Conservation (phyloP, 2,797 vertebrate species). For the Synanceia verrucosa region DNA sequence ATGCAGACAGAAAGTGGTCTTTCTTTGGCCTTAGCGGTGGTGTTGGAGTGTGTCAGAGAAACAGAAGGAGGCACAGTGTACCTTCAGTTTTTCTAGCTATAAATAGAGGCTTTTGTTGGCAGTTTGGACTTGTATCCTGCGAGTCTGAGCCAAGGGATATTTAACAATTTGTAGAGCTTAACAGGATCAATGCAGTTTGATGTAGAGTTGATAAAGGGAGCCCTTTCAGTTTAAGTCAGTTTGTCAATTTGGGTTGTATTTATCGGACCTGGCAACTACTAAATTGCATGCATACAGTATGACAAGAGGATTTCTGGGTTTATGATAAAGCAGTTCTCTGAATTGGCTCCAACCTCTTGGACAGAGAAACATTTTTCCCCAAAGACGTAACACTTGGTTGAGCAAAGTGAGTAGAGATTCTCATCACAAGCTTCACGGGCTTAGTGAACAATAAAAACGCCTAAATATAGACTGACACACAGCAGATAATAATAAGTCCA, state of each 20-base stretch:
- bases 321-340: not conserved
- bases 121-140: conserved; percentile 6
- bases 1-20: conserved; percentile 54
- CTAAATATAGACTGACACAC: too few relatives aligned
- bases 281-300: conserved; percentile 21
- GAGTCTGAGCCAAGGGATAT: conserved; percentile 17
- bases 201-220: conserved; percentile 23
- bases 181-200: conserved; percentile 47
- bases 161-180: conserved; percentile 48
- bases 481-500: too few relatives aligned
- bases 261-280: conserved; percentile 18
- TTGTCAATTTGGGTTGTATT: conserved; percentile 41
- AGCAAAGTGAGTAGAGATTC: not conserved
- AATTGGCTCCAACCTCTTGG: not conserved
- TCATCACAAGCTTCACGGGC: not conserved
- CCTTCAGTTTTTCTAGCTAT: conserved; percentile 40
- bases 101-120: conserved; percentile 70
- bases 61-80: conserved; percentile 53
- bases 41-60: conserved; percentile 37
- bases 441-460: not conserved
- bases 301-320: not conserved
- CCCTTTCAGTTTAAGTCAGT: conserved; percentile 20
- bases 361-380: not conserved
- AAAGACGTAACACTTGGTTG: conserved; percentile 2
- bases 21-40: conserved; percentile 33